phyloP scores from a whole-genome alignment of 2,888 invertebrate genomes.

The Masnerella sp. region DNA sequence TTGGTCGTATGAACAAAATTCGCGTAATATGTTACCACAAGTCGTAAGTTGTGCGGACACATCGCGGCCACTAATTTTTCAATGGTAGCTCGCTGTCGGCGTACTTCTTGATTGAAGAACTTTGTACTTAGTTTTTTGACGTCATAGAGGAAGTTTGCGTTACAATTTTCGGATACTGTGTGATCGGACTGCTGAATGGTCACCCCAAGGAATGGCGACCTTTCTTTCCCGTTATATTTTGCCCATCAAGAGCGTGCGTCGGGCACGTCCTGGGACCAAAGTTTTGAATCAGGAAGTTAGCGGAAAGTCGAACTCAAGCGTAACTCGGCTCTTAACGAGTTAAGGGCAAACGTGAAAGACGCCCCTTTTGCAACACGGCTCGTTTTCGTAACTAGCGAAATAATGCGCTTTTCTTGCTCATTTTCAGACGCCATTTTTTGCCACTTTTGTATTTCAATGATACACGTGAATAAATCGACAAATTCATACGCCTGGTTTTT shows the following conservation, averaged over 20 bases:
- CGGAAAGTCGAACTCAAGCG: slow-evolving; percentile 64
- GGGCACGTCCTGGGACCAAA: slow-evolving; percentile 60
- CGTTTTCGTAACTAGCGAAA: slow-evolving; percentile 59
- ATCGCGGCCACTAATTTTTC: slow-evolving; percentile 24
- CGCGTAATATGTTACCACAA: no score
- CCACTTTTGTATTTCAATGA: slow-evolving; percentile 20
- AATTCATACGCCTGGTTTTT: not conserved
- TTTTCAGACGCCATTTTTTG: slow-evolving; percentile 32
- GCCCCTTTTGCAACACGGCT: slow-evolving; percentile 26
- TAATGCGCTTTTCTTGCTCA: slow-evolving; percentile 52
- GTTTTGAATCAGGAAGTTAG: slow-evolving; percentile 65
- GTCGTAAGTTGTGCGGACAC: no score
- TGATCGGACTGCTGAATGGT: slow-evolving; percentile 50
- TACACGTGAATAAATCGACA: slow-evolving; percentile 19
- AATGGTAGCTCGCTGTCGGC: not conserved
- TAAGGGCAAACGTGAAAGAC: slow-evolving; percentile 61
- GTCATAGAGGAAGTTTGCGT: slow-evolving; percentile 50
- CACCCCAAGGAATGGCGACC: slow-evolving; percentile 49
- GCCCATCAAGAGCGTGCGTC: slow-evolving; percentile 47
- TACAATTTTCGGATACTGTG: slow-evolving; percentile 48
- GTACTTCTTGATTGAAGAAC: slow-evolving; percentile 34
- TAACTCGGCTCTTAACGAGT: slow-evolving; percentile 63
- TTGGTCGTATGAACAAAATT: no score
- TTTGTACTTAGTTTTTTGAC: slow-evolving; percentile 43
- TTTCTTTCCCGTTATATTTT: slow-evolving; percentile 51